Evolutionary conservation across 2,113 vertebrate species (phyloP).

Genomic region (Tachysurus vachellii): DNA sequence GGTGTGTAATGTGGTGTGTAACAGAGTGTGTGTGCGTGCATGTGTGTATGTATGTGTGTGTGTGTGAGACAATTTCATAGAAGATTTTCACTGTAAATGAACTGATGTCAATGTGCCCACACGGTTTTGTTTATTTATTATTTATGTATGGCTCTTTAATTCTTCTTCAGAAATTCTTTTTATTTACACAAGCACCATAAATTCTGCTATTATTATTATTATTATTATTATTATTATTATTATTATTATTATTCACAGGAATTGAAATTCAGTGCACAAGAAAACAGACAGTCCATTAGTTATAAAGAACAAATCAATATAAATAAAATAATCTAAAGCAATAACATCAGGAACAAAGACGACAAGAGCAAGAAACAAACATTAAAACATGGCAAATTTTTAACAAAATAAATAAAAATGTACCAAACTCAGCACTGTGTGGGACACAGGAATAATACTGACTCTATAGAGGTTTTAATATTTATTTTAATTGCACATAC

Average conservation of each 20-base stretch:
- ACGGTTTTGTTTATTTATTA: not conserved
- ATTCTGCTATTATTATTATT: not conserved
- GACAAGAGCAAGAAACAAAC: not conserved
- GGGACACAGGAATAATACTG: not conserved
- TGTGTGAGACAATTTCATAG: not conserved
- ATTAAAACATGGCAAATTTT: not conserved
- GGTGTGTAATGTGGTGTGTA: no score
- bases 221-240: not conserved
- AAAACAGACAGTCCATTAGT: not conserved
- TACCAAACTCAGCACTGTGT: not conserved
- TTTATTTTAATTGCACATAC: not conserved
- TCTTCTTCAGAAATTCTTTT: not conserved
- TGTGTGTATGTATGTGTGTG: no score
- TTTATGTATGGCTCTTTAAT: not conserved
- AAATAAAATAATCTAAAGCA: not conserved
- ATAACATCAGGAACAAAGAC: not conserved
- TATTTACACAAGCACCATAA: slow-evolving; percentile 11
- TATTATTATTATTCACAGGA: not conserved
- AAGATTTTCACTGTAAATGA: not conserved
- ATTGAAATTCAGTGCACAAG: not conserved
- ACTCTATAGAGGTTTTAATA: not conserved
- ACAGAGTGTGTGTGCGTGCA: no score
- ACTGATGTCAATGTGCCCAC: not conserved
- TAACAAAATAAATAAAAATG: not conserved
- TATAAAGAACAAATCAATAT: not conserved